Evolutionary conservation across 1,140 invertebrate species (phyloP).

Genomic region (Alviniconcha marisindica): DNA sequence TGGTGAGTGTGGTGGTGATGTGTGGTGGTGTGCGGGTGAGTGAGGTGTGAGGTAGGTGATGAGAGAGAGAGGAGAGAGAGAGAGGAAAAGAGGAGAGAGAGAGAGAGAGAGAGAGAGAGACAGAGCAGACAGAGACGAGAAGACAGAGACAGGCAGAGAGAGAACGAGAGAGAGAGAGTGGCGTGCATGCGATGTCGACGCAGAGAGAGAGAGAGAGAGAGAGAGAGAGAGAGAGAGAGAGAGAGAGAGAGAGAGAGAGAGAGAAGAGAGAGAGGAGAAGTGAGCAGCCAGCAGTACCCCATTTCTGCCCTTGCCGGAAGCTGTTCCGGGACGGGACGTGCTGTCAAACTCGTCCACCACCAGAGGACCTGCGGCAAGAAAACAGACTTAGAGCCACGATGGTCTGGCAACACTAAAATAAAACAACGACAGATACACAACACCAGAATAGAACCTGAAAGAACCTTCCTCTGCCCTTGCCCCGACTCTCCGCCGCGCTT

Average conservation of each 20-base stretch:
- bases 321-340: no score
- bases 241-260: conserved; percentile 16
- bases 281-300: not conserved
- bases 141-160: not conserved
- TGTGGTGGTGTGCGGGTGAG: no score
- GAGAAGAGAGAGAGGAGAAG: not conserved
- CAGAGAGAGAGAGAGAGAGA: conserved; percentile 27
- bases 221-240: conserved; percentile 19
- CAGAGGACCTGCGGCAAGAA: not conserved
- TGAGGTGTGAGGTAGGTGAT: not conserved
- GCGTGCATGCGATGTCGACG: not conserved
- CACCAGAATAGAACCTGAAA: not conserved
- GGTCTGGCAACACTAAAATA: not conserved
- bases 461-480: no score
- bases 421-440: not conserved
- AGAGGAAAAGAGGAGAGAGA: not conserved
- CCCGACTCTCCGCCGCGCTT: no score
- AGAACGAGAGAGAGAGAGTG: not conserved
- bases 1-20: no score
- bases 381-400: not conserved
- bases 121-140: not conserved
- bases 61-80: not conserved
- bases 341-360: no score
- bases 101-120: conserved; percentile 6
- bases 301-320: not conserved